These are phyloP conservation scores for Acanthopagrus latus DNA, from an alignment of 2,797 vertebrate species.

Conservation along the genomic window DNA sequence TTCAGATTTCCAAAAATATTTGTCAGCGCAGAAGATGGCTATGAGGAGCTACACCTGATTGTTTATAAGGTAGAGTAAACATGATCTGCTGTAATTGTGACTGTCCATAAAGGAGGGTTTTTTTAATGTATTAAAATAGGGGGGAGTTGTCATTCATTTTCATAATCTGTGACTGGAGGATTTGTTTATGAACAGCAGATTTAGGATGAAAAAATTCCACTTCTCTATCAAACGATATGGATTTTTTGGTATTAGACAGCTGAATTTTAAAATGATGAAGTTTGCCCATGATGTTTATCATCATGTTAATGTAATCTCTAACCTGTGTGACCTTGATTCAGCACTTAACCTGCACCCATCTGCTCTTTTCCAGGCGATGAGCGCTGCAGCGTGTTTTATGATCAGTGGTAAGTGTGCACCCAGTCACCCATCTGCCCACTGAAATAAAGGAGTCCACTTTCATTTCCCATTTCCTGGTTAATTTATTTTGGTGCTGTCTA, in stretches of 20 bases:
- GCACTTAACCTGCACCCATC: slow-evolving; percentile 31
- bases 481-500: neutral
- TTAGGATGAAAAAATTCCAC: slow-evolving; percentile 41
- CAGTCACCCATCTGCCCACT: too few species aligned
- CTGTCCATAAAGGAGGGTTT: neutral
- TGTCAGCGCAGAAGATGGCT: slow-evolving; percentile 91
- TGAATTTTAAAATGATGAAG: slow-evolving; percentile 70
- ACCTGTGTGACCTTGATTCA: slow-evolving; percentile 51
- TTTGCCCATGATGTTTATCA: slow-evolving; percentile 26
- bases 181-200: slow-evolving; percentile 49
- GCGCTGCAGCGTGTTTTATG: slow-evolving; percentile 98
- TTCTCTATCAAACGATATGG: slow-evolving; percentile 48
- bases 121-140: slow-evolving; percentile 28
- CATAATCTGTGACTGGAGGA: slow-evolving; percentile 54
- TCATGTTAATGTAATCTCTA: slow-evolving; percentile 54
- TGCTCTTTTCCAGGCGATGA: slow-evolving; percentile 93
- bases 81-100: neutral
- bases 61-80: slow-evolving; percentile 93
- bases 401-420: slow-evolving; percentile 90
- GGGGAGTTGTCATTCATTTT: slow-evolving; percentile 31
- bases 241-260: slow-evolving; percentile 63
- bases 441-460: neutral
- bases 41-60: slow-evolving; percentile 96
- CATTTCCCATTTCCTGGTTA: neutral
- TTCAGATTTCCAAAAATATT: slow-evolving; percentile 98